Base-by-base conservation (phyloP, 2,113 vertebrate genomes). In the Hassar affinis region DNA sequence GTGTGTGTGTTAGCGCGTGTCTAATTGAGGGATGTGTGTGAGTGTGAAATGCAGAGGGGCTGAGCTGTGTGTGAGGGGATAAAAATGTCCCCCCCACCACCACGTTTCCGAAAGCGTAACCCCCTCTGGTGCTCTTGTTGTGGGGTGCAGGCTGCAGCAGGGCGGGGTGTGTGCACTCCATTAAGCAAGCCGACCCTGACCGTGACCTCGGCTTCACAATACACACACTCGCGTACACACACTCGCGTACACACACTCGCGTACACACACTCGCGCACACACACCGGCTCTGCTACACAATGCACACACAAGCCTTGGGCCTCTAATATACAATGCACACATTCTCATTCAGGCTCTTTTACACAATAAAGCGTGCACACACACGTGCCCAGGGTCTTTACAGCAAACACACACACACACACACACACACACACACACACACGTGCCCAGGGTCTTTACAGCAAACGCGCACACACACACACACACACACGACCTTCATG, bases 161-260 rank as follows among this genome's bases (percentile, higher is more conserved):
- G 45, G 47, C 2, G 59, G 82, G 12, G 47, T 57, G 52, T 45
- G 59, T 57, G 52, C 57, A 20, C 62, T 84, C 82, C 82, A 84
- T 84, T 78, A 78, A 80, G 79, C 75, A 49, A 47, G 51, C 35
- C 57, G 35, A 69, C 61, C 82, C 75, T 84, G 76, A 84, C 76
- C 75, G 27, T 84, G 82, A 84, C 76, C 42, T 49, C 57, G 0
- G 30, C 47, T 83, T 66, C 22, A 77, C 72, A 77, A 76, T n/a
- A 42, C 62, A 42, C 79, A 61, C 78, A 59, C 35, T 84, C 82
- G 27, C 85, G 38, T 78, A 72, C 81, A 59, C 81, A 74, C 78
- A 74, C 83, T 61, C 83, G 49, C 59, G 35, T 69, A 22, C 78
- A 84, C 66, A 72, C 22, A 61, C n/a, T n/a, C n/a, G n/a, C n/a